Conservation (phyloP, 2,113 vertebrate genomes). For the Corynorhinus townsendii region DNA sequence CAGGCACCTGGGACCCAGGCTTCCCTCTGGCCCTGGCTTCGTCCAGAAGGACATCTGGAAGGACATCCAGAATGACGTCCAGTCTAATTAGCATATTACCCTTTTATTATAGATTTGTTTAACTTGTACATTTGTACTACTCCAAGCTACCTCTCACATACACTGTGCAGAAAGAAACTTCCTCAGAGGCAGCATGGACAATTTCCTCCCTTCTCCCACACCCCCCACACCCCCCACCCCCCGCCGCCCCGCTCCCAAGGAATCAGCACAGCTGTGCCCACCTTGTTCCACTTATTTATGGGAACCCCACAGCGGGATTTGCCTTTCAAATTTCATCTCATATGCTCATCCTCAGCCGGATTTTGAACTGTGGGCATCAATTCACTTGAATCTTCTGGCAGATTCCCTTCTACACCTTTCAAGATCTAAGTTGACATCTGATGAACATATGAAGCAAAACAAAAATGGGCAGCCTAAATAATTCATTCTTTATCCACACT, state of each 20-base stretch:
- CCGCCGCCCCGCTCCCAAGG: no score
- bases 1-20: no score
- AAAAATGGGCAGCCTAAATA: background rate
- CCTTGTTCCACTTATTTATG: background rate
- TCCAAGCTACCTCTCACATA: background rate
- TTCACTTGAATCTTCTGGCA: background rate
- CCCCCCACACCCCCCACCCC: no score
- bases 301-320: background rate
- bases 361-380: background rate
- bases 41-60: no score
- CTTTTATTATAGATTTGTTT: background rate
- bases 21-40: no score
- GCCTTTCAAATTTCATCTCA: background rate
- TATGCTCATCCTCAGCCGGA: background rate
- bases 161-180: background rate
- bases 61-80: fast-evolving
- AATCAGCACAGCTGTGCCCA: background rate
- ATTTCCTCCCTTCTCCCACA: background rate
- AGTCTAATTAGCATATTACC: no score
- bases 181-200: fast-evolving
- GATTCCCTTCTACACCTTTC: background rate
- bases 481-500: background rate
- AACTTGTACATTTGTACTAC: background rate
- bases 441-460: constrained; percentile 1
- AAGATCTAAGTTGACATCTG: background rate